Conservation (phyloP, 1,140 invertebrate genomes). For the Agrilus planipennis region DNA sequence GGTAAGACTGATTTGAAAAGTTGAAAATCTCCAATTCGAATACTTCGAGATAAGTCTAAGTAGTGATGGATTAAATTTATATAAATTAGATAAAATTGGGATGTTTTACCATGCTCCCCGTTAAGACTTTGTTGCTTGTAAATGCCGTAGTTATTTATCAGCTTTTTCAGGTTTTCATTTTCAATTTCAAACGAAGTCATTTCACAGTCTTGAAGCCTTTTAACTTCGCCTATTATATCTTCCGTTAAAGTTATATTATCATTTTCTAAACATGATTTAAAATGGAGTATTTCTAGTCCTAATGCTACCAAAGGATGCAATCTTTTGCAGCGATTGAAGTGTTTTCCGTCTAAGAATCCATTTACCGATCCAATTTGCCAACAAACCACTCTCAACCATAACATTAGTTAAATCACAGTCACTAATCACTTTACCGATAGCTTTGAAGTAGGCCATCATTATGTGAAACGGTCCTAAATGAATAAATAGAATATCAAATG, state of each 20-base stretch:
- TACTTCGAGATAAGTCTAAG: not conserved
- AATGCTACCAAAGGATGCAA: slow-evolving; percentile 4
- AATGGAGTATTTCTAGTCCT: slow-evolving; percentile 1
- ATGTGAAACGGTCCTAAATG: slow-evolving; percentile 4
- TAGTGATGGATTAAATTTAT: slow-evolving; percentile 2
- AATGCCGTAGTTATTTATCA: slow-evolving; percentile 13
- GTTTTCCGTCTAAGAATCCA: slow-evolving; percentile 3
- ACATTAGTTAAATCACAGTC: slow-evolving; percentile 1
- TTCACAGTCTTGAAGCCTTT: slow-evolving; percentile 4
- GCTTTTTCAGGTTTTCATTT: slow-evolving; percentile 13
- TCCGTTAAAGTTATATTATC: slow-evolving; percentile 1
- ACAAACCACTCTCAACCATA: not conserved
- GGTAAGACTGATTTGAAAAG: slow-evolving; percentile 2
- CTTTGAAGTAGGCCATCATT: slow-evolving; percentile 3
- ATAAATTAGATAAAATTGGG: not conserved
- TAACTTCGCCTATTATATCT: slow-evolving; percentile 9
- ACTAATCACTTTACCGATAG: slow-evolving; percentile 1
- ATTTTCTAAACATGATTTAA: slow-evolving; percentile 2
- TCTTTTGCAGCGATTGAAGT: slow-evolving; percentile 5
- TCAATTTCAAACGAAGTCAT: slow-evolving; percentile 3
- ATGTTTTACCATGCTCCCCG: slow-evolving; percentile 15
- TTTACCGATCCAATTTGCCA: not conserved
- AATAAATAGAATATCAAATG: slow-evolving; percentile 5
- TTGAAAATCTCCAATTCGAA: slow-evolving; percentile 1
- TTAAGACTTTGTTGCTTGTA: slow-evolving; percentile 14